Evolutionary conservation across 2,113 vertebrate genomes (phyloP), one percentile per base, ranked within the genome.

Genomic region (Ceyx melanurus): DNA sequence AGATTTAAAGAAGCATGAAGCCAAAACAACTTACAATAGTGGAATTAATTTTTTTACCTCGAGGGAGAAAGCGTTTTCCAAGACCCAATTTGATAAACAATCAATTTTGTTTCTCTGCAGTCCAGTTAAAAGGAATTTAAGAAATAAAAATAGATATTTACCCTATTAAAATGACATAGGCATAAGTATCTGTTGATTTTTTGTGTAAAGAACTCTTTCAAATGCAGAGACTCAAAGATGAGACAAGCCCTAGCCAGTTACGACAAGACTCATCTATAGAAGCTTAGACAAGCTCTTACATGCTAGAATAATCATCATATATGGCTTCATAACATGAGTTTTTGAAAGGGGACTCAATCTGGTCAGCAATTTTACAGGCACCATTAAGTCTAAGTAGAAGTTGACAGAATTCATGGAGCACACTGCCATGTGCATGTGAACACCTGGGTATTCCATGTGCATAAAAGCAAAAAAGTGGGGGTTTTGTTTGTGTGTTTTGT

Each of bases 31-130:
- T 95, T 77, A 77, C 35, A 51, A 84, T 81, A 37, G 33, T 65
- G 89, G 88, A 82, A 21, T 29, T 64, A 29, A 28, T 43, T 29
- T 65, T 46, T 76, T 78, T 72, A 93, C 92, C 95, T 97, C 90
- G 74, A 89, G 91, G 82, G 64, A 51, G 35, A 94, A 91, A 76
- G 74, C 79, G 61, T 97, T 95, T 96, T 96, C 96, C 95, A 97
- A 90, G 96, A 33, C 65, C 67, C 94, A 81, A 92, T 97, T 96
- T 96, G 95, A 97, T 97, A 96, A 97, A 96, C 91, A 97, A 97
- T 89, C 89, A 92, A 66, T 46, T 96, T 95, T 88, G 57, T 92
- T 80, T 94, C 80, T 86, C 88, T 89, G 56, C 46, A 91, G 94
- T 70, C 57, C 85, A 77, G 94, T 89, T 89, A 86, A 90, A 96